A percentile compares a stretch with the other conserved stretches of the same genome.
These are phyloP conservation scores for Abscondita cerata DNA, from an alignment of 2,888 invertebrate species.

Conservation along the genomic window DNA sequence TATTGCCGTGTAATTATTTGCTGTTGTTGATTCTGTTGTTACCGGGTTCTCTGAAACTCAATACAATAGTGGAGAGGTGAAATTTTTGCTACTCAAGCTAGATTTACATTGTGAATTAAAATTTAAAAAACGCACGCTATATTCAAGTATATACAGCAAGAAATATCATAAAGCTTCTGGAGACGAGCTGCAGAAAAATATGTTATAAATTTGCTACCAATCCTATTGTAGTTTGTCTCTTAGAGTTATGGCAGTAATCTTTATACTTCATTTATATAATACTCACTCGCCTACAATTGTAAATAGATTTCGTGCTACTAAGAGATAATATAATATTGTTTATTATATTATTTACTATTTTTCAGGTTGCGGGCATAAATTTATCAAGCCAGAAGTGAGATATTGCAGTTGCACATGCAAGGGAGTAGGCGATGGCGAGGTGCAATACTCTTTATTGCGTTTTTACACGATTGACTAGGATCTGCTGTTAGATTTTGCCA, in stretches of 20 bases:
- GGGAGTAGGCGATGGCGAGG: conserved; percentile 38
- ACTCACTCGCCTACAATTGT: conserved; percentile 30
- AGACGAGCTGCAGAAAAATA: too few relatives aligned
- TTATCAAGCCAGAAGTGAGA: conserved; percentile 43
- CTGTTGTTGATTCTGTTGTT: conserved; percentile 10
- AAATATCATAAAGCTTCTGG: too few relatives aligned
- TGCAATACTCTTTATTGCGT: conserved; percentile 40
- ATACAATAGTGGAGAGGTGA: too few relatives aligned
- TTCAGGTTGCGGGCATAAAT: conserved; percentile 42
- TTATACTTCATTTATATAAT: conserved; percentile 32
- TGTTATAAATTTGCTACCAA: too few relatives aligned
- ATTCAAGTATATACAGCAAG: too few relatives aligned
- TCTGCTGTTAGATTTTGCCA: conserved; percentile 14
- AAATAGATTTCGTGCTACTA: conserved; percentile 43
- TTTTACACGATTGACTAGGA: conserved; percentile 17
- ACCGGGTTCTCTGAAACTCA: conserved; percentile 6
- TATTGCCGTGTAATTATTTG: conserved; percentile 11
- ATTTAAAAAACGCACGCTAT: too few relatives aligned
- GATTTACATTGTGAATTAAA: too few relatives aligned
- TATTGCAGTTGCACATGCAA: conserved; percentile 45
- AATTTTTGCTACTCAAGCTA: too few relatives aligned
- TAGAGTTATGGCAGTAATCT: conserved; percentile 27
- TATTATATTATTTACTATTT: conserved; percentile 47
- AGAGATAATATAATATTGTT: conserved; percentile 44
- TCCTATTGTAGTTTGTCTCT: too few relatives aligned